A percentile compares a stretch with the other conserved stretches of the same genome.
Conservation (phyloP, 2,797 vertebrate genomes). For the Leptodactylus fallax region DNA sequence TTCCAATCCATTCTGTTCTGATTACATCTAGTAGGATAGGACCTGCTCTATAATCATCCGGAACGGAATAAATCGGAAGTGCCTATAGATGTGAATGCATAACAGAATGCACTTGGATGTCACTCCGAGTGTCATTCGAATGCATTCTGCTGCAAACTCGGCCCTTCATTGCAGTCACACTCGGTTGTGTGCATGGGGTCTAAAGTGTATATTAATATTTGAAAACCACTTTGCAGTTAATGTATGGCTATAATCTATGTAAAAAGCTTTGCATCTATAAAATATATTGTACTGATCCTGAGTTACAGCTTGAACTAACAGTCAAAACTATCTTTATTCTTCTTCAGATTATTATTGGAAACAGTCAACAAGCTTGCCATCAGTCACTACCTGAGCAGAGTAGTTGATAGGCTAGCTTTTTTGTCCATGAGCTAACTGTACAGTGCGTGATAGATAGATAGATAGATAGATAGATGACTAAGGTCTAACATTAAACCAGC, state of each 20-base stretch:
- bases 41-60: no score
- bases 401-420: background rate
- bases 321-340: background rate
- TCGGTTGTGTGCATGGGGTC: background rate
- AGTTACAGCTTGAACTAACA: background rate
- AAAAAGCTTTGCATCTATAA: background rate
- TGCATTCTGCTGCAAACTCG: no score
- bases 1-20: no score
- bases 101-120: no score
- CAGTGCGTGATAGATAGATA: background rate
- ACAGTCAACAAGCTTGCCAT: background rate
- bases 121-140: no score
- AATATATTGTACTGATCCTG: background rate
- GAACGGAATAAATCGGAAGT: no score
- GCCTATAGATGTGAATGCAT: no score
- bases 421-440: background rate
- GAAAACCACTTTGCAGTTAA: background rate
- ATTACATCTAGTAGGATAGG: no score
- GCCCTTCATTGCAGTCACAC: no score
- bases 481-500: background rate
- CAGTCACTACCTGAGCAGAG: background rate
- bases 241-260: background rate
- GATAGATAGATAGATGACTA: background rate
- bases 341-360: background rate
- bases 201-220: background rate